These are phyloP conservation scores for Hemibagrus wyckioides DNA, from an alignment of 2,113 vertebrate species.

Conservation along the genomic window DNA sequence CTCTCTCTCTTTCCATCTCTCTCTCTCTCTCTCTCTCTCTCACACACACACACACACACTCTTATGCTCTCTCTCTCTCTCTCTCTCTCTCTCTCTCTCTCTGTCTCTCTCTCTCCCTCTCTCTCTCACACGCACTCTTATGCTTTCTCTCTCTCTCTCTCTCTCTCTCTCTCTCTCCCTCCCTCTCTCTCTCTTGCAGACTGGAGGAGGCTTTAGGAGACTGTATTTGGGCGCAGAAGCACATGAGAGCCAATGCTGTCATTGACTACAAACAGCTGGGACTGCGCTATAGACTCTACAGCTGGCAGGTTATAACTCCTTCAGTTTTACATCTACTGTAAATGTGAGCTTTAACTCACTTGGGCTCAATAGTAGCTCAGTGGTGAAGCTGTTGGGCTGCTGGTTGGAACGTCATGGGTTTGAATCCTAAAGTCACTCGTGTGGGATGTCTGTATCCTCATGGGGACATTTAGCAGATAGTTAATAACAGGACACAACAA, in stretches of 20 bases:
- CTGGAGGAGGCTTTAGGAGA: slow-evolving; percentile 81
- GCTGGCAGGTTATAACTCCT: slow-evolving; percentile 81
- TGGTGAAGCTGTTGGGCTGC: no score
- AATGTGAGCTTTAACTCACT: background rate
- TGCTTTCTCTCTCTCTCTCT: background rate
- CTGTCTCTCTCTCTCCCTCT: background rate
- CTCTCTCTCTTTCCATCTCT: background rate
- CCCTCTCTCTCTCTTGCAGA: slow-evolving; percentile 61
- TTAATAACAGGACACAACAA: background rate
- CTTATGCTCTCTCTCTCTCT: slow-evolving; percentile 3
- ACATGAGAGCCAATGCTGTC: slow-evolving; percentile 78
- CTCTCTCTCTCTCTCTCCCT: background rate
- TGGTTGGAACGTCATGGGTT: no score
- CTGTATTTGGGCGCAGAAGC: slow-evolving; percentile 78
- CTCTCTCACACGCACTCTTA: background rate
- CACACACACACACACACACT: no score
- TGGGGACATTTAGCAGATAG: background rate
- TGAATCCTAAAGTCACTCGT: no score
- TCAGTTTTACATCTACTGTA: background rate
- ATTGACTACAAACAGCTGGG: slow-evolving; percentile 92
- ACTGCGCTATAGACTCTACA: slow-evolving; percentile 79
- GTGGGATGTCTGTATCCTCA: background rate
- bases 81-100: background rate
- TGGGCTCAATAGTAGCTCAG: no score
- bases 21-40: background rate